phyloP scores from a whole-genome alignment of 2,797 vertebrate genomes.

The Odontamblyopus rebecca region DNA sequence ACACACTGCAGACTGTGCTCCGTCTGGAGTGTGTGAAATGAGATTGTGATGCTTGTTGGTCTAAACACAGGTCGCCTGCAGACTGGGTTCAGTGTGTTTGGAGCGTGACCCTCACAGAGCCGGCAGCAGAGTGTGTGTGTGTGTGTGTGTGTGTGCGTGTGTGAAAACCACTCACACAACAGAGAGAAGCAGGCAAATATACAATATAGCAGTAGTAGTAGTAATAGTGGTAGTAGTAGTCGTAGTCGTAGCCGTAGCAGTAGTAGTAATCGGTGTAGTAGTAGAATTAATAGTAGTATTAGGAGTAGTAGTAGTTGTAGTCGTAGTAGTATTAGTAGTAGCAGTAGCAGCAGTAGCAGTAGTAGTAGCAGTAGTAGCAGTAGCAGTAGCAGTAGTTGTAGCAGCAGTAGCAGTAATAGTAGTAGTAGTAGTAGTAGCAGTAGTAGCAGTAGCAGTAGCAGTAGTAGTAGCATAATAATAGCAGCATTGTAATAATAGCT shows the following conservation, averaged over 20 bases:
- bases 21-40: conserved; percentile 15
- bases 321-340: background rate
- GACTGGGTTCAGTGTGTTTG: conserved; percentile 28
- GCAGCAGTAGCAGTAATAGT: too few species aligned
- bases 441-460: background rate
- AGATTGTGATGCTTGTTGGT: conserved; percentile 23
- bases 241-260: too few species aligned
- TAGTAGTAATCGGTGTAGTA: too few species aligned
- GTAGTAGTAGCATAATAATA: too few species aligned
- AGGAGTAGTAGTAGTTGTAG: too few species aligned
- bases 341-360: background rate
- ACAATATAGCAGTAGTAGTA: too few species aligned
- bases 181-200: conserved; percentile 19
- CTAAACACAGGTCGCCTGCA: conserved; percentile 15
- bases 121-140: conserved; percentile 50
- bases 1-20: background rate
- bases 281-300: too few species aligned
- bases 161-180: conserved; percentile 45
- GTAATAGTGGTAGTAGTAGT: too few species aligned
- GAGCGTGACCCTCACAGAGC: conserved; percentile 19
- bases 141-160: conserved; percentile 51
- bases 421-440: too few species aligned
- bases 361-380: background rate
- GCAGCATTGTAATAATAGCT: background rate
- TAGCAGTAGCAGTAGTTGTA: background rate